Evolutionary conservation across 2,113 vertebrate genomes (phyloP).

Genomic region (Ictidomys tridecemlineatus): DNA sequence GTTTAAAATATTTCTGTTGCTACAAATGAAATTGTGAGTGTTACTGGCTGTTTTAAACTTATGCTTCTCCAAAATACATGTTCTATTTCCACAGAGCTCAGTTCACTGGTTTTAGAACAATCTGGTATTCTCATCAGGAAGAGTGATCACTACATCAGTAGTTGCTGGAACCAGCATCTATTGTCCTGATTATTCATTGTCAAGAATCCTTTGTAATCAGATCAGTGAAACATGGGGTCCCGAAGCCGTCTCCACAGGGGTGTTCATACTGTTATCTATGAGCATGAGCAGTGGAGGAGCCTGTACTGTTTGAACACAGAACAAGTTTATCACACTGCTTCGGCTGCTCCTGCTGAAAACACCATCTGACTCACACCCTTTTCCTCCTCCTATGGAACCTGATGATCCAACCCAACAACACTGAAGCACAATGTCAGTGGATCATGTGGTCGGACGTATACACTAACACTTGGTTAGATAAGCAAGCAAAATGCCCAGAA

Average conservation of each 20-base stretch:
- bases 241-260: neutral
- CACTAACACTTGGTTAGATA: neutral
- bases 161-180: constrained; percentile 38
- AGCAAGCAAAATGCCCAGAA: neutral
- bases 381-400: neutral
- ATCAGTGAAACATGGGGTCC: constrained; percentile 37
- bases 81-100: constrained; percentile 52
- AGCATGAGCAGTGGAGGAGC: neutral
- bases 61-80: constrained; percentile 26
- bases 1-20: constrained; percentile 48
- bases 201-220: constrained; percentile 63
- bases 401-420: neutral
- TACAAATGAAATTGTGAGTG: constrained; percentile 22
- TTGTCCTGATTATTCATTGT: constrained; percentile 62
- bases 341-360: neutral
- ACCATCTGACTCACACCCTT: neutral
- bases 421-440: neutral
- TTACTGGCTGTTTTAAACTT: constrained; percentile 50
- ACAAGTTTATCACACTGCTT: constrained; percentile 10
- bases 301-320: neutral
- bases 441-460: neutral
- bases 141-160: constrained; percentile 36
- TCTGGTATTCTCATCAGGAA: constrained; percentile 52
- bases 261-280: neutral
- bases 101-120: constrained; percentile 34